Conservation (phyloP, 2,113 vertebrate genomes). For the Hemichromis elongatus region DNA sequence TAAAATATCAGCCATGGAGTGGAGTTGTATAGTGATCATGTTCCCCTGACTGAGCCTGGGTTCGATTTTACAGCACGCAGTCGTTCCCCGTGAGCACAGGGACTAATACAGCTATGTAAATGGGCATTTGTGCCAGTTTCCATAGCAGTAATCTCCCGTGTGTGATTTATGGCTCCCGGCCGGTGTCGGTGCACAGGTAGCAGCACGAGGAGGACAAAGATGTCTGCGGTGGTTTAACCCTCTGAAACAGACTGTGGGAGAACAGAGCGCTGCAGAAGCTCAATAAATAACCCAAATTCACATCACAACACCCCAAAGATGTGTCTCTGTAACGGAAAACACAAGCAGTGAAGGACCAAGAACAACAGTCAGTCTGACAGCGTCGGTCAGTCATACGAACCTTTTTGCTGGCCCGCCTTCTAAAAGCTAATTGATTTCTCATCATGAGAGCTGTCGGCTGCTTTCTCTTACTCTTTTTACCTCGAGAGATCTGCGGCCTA, state of each 20-base stretch:
- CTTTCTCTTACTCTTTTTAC: not conserved
- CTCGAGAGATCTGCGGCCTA: not conserved
- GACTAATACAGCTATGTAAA: not conserved
- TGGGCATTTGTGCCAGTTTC: not conserved
- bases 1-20: not conserved
- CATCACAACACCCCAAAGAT: not conserved
- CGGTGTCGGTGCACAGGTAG: not conserved
- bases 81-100: not conserved
- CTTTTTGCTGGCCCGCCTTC: not conserved
- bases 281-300: not conserved
- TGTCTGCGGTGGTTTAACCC: not conserved
- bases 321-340: not conserved
- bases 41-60: not conserved
- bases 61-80: not conserved
- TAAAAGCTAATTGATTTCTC: not conserved
- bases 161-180: not conserved
- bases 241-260: not conserved
- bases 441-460: not conserved
- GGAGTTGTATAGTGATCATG: not conserved
- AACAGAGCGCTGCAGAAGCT: not conserved
- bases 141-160: not conserved
- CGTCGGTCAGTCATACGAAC: not conserved
- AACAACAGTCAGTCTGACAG: not conserved
- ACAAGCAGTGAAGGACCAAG: not conserved
- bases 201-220: not conserved